Evolutionary conservation across 1,140 invertebrate genomes (phyloP).

Genomic region (Planococcus citri): DNA sequence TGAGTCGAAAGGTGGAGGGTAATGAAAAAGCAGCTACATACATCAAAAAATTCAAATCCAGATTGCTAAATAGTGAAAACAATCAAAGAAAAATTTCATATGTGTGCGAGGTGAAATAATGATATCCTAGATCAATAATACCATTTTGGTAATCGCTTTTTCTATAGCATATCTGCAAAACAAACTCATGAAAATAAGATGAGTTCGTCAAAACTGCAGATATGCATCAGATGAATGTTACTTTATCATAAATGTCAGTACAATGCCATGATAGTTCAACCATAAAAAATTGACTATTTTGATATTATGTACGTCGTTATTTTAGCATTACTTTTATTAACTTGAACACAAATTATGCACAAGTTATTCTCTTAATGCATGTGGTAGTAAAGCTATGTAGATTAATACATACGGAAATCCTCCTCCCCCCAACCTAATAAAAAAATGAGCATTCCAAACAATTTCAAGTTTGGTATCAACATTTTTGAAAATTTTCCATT

Average conservation of each 20-base stretch:
- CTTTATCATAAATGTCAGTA: not conserved
- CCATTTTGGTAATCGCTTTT: slow-evolving; percentile 1
- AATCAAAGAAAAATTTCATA: not conserved
- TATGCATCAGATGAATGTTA: too few relatives aligned
- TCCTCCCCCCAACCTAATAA: too few relatives aligned
- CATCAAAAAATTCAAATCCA: not conserved
- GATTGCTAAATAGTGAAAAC: not conserved
- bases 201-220: not conserved
- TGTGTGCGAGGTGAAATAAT: slow-evolving; percentile 9
- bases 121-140: not conserved
- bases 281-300: not conserved
- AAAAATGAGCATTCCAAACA: too few relatives aligned
- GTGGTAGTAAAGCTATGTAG: not conserved
- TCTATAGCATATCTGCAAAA: not conserved
- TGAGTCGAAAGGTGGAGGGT: not conserved
- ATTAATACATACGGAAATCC: not conserved
- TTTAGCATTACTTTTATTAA: not conserved
- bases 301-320: not conserved
- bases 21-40: not conserved
- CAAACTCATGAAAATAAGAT: too few relatives aligned
- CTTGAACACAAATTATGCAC: not conserved
- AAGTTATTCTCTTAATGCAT: not conserved
- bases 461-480: too few relatives aligned
- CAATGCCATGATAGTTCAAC: not conserved
- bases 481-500: too few relatives aligned